Percentiles rank a stretch among this genome's conserved stretches.
These are phyloP conservation scores for Clinocottus analis DNA, from an alignment of 2,113 vertebrate species.

Conservation along the genomic window DNA sequence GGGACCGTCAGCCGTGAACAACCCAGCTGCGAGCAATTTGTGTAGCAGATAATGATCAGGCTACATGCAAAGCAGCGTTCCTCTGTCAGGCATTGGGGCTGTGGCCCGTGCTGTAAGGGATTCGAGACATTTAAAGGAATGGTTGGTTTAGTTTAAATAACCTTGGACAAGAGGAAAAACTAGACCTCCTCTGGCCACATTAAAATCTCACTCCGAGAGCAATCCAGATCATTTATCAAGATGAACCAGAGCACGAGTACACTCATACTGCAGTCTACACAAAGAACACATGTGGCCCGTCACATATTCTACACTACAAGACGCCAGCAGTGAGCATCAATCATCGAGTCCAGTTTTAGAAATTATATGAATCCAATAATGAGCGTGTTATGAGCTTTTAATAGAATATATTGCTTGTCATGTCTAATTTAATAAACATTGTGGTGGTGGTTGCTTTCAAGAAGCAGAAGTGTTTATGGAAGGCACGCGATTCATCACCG, in stretches of 20 bases:
- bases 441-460: background rate
- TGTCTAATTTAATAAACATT: background rate
- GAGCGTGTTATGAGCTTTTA: constrained; percentile 15
- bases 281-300: constrained; percentile 54
- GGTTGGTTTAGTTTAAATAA: constrained; percentile 84
- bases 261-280: constrained; percentile 46
- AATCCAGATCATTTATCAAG: constrained; percentile 65
- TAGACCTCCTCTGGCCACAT: constrained; percentile 72
- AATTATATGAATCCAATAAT: constrained; percentile 12
- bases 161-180: constrained; percentile 78
- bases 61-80: constrained; percentile 89
- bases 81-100: constrained; percentile 81
- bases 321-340: constrained; percentile 25
- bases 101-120: constrained; percentile 72
- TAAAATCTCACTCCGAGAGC: constrained; percentile 59
- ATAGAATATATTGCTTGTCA: constrained; percentile 3
- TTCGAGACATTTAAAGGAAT: constrained; percentile 76
- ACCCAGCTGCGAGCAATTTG: constrained; percentile 94
- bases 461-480: constrained; percentile 7
- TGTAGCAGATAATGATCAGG: constrained; percentile 91
- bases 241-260: constrained; percentile 47
- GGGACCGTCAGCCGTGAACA: constrained; percentile 86
- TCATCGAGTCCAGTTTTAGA: constrained; percentile 29
- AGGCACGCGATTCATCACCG: constrained; percentile 7
- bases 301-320: constrained; percentile 19